These are phyloP conservation scores for Pammene fasciana DNA, from an alignment of 2,888 invertebrate species.

Conservation along the genomic window DNA sequence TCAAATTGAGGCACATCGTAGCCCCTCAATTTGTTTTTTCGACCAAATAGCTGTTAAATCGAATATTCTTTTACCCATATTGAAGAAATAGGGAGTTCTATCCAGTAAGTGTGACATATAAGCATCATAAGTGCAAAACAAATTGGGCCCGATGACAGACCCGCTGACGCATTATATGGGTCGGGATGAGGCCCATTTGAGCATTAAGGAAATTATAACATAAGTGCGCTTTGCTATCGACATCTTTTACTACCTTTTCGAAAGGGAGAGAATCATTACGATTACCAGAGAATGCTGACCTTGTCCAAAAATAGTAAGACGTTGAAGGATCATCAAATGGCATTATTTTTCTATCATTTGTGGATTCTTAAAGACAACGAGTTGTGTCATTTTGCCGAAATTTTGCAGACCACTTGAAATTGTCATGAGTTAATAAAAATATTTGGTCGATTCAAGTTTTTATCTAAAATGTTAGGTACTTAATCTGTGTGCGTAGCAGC, in stretches of 20 bases:
- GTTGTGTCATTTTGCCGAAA: not conserved
- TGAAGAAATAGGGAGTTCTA: not conserved
- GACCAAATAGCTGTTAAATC: too few species aligned
- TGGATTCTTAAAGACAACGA: not conserved
- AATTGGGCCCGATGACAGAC: conserved; percentile 2
- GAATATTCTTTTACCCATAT: not conserved
- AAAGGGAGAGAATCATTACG: not conserved
- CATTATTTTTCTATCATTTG: not conserved
- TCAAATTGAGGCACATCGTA: too few species aligned
- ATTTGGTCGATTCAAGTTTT: too few species aligned
- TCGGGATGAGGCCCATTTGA: not conserved
- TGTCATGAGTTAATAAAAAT: too few species aligned
- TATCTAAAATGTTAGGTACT: too few species aligned
- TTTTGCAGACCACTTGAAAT: too few species aligned
- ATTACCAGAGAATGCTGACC: conserved; percentile 2
- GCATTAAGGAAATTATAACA: not conserved
- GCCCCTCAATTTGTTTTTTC: too few species aligned
- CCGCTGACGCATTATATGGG: not conserved
- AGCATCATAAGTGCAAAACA: conserved; percentile 7
- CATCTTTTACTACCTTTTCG: not conserved
- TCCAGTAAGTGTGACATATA: conserved; percentile 1
- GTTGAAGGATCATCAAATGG: not conserved
- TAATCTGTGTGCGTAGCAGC: too few species aligned
- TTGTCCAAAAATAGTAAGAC: not conserved
- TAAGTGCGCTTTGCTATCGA: not conserved